phyloP scores from a whole-genome alignment of 2,888 invertebrate species.

The Rotaria magnacalcarata region DNA sequence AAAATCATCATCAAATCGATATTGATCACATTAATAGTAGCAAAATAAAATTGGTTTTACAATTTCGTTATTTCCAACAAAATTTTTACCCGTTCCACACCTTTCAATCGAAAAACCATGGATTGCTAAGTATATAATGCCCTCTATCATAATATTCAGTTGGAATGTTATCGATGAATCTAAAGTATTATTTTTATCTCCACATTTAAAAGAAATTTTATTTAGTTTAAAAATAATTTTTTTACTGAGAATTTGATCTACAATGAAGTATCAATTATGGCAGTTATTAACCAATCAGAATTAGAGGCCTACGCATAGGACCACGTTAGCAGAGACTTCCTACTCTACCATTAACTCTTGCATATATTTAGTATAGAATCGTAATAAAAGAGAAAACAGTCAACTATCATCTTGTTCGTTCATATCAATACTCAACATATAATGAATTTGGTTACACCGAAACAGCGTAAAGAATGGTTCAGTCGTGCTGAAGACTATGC shows the following conservation, averaged over 20 bases:
- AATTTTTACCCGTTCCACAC: slow-evolving; percentile 1
- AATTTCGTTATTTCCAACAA: background rate
- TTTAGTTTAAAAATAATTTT: background rate
- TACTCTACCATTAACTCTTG: too few species aligned
- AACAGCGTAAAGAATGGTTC: slow-evolving; percentile 39
- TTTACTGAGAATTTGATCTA: background rate
- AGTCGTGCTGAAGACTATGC: slow-evolving; percentile 43
- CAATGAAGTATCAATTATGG: background rate
- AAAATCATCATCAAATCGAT: background rate
- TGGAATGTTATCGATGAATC: background rate
- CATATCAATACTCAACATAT: too few species aligned
- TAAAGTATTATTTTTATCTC: background rate
- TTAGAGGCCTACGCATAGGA: background rate
- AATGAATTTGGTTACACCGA: slow-evolving; percentile 33
- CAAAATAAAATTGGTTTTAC: background rate
- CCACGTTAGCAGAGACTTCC: background rate
- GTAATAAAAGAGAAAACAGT: too few species aligned
- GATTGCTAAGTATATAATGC: background rate
- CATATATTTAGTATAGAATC: too few species aligned
- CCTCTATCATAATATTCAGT: background rate
- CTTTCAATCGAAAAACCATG: background rate
- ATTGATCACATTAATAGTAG: background rate
- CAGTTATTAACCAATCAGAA: background rate
- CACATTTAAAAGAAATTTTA: background rate
- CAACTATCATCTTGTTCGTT: too few species aligned